Conservation (phyloP, 2,797 vertebrate genomes). For the Microctenopoma lineatum region DNA sequence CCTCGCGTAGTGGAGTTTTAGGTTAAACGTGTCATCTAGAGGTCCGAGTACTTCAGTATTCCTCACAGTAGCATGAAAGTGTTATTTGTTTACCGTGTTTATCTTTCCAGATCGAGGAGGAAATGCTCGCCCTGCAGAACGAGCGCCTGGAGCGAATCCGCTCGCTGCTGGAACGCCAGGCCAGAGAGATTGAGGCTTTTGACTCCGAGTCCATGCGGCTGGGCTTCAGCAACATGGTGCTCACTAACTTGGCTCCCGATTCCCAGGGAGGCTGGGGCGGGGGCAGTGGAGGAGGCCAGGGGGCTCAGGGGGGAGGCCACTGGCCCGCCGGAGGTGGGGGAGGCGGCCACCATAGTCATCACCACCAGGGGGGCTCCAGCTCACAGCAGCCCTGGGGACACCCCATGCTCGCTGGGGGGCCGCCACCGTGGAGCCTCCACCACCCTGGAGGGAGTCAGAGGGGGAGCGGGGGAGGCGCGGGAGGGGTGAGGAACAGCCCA, state of each 20-base stretch:
- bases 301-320: slow-evolving; percentile 73
- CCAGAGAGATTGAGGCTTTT: slow-evolving; percentile 97
- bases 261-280: slow-evolving; percentile 92
- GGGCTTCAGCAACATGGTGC: slow-evolving; percentile 99
- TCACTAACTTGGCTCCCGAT: slow-evolving; percentile 94
- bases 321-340: slow-evolving; percentile 73
- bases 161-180: slow-evolving; percentile 96
- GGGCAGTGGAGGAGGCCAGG: slow-evolving; percentile 81
- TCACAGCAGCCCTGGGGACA: slow-evolving; percentile 92
- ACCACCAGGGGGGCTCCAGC: slow-evolving; percentile 80
- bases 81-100: background rate
- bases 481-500: slow-evolving; percentile 97
- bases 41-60: no score
- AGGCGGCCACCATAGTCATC: slow-evolving; percentile 72
- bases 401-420: slow-evolving; percentile 91
- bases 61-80: no score
- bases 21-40: no score
- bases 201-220: slow-evolving; percentile 99
- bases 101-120: slow-evolving; percentile 92
- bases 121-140: slow-evolving; percentile 96
- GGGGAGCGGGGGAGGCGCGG: slow-evolving; percentile 87
- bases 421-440: slow-evolving; percentile 96
- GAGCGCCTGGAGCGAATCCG: slow-evolving; percentile 97
- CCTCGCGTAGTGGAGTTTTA: no score
- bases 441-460: slow-evolving; percentile 89